Base-by-base conservation (phyloP, 2,113 vertebrate species). In the Phaetusa simplex region DNA sequence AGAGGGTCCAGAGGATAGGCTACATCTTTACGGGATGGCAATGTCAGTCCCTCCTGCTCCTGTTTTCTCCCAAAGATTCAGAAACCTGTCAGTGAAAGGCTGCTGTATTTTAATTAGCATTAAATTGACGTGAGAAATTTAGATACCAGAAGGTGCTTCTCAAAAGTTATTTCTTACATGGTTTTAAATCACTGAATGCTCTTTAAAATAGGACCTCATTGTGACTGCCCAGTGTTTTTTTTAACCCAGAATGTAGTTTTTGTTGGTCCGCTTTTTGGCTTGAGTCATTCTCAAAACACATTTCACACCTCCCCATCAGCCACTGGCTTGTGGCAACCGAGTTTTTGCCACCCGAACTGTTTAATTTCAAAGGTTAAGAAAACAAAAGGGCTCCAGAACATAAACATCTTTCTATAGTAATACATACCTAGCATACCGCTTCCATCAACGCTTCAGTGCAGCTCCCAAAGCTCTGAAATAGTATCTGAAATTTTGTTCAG, bases 321-420 rank as follows among this genome's bases (percentile, higher is more conserved):
- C 76, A 74, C 29, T 42, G 80, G 36, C 36, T 94, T 83, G 76
- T 95, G 82, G 59, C 80, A 86, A 81, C 42, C 0, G 2, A 81
- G 50, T 69, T 96, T 94, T 92, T 95, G 80, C 86, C 88, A 92
- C 94, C 29, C n/a, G 4, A 94, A 70, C 79, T 96, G 55, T 70
- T 66, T 79, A 87, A 78, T 85, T 87, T 88, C 27, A 69, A 56
- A 64, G 55, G 69, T 86, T 82, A 96, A 93, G 72, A 94, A 95
- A 94, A 83, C 79, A 93, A 76, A 89, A 85, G 34, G 47, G 49
- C 56, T 87, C 40, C 53, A 58, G 66, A 95, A 72, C 49, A 94
- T 88, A 87, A 94, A 85, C 26, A 74, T 85, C 62, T 88, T 53
- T 74, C 45, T 36, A 22, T 47, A 67, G 69, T 21, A 38, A 67